phyloP scores from a whole-genome alignment of 2,797 vertebrate genomes.

The Esox masquinongy region DNA sequence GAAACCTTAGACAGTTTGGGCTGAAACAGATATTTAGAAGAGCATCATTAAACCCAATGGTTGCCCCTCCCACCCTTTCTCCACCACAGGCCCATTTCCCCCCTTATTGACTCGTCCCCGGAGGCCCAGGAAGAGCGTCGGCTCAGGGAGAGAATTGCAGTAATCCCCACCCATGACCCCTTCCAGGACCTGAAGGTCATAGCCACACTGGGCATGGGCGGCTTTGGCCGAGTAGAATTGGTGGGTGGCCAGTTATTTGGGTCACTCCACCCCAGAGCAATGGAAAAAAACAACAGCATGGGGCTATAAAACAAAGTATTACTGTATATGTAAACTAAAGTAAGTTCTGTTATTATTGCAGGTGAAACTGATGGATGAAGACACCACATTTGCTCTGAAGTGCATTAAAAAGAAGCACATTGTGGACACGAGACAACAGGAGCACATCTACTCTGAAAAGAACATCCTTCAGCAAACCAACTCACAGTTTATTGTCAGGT shows the following conservation, averaged over 20 bases:
- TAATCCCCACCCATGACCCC: conserved; percentile 61
- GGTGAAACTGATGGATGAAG: conserved; percentile 79
- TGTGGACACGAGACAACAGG: conserved; percentile 80
- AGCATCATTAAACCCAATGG: not conserved
- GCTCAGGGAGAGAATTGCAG: conserved; percentile 65
- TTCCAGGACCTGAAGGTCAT: conserved; percentile 71
- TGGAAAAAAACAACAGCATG: not conserved
- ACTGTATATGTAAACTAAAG: not conserved
- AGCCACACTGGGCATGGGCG: conserved; percentile 78
- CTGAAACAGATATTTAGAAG: not conserved
- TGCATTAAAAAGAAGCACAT: conserved; percentile 82
- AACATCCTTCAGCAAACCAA: conserved; percentile 77
- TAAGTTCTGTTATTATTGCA: conserved; percentile 35
- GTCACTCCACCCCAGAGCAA: not conserved
- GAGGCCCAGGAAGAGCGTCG: conserved; percentile 64
- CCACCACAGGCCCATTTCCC: conserved; percentile 63
- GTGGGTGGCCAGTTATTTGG: conserved; percentile 53
- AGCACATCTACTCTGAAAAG: conserved; percentile 82
- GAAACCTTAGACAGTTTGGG: not conserved
- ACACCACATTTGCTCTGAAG: conserved; percentile 77
- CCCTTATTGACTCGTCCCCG: conserved; percentile 55
- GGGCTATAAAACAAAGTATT: not conserved
- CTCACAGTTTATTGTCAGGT: conserved; percentile 79
- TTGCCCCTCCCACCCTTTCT: not conserved
- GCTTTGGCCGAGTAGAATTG: conserved; percentile 82